Conservation (phyloP, 2,113 vertebrate species). For the Actenoides lindsayi region DNA sequence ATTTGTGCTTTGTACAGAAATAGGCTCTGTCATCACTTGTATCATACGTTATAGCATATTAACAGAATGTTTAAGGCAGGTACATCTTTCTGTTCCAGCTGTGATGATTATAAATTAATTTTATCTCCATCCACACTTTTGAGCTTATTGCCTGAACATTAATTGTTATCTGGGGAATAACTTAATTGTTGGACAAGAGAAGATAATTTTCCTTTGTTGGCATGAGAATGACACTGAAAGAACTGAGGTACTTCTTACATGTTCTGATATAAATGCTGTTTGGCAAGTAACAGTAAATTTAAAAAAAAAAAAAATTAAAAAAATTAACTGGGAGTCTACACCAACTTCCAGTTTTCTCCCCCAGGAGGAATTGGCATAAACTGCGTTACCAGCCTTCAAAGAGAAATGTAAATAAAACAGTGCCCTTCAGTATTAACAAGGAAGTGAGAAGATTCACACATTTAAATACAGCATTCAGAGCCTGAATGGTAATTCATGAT, state of each 20-base stretch:
- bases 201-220: background rate
- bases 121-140: background rate
- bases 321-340: background rate
- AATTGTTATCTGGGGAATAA: background rate
- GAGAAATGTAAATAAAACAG: background rate
- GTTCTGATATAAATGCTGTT: background rate
- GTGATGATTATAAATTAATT: background rate
- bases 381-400: background rate
- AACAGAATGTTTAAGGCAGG: background rate
- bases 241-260: background rate
- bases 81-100: background rate
- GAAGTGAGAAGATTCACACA: constrained; percentile 10
- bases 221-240: background rate
- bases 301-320: background rate
- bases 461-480: background rate
- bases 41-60: background rate
- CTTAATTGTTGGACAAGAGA: background rate
- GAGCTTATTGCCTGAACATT: background rate
- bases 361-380: background rate
- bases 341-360: background rate
- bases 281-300: background rate
- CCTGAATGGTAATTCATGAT: constrained; percentile 24
- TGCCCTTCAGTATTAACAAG: background rate
- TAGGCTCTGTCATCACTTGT: background rate
- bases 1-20: background rate